A percentile compares a stretch with the other conserved stretches of the same genome.
Conservation (phyloP, 2,888 invertebrate genomes). For the Ectobius pallidus region DNA sequence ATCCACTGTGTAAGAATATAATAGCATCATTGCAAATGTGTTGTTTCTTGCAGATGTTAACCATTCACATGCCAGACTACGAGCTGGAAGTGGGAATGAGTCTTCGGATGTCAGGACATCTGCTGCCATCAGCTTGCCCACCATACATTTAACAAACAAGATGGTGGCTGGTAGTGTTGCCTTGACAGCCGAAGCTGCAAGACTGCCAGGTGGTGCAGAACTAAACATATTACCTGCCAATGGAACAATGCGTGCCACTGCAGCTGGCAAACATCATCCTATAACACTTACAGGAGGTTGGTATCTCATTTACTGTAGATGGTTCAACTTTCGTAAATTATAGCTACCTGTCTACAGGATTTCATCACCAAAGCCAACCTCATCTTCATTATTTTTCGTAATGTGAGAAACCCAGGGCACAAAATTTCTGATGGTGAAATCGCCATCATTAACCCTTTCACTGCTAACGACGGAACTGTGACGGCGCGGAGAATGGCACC, state of each 20-base stretch:
- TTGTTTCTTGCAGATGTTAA: too few species aligned
- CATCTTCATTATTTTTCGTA: too few species aligned
- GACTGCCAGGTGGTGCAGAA: constrained; percentile 55
- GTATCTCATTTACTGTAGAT: not conserved
- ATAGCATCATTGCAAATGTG: too few species aligned
- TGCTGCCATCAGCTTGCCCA: constrained; percentile 44
- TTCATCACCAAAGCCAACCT: too few species aligned
- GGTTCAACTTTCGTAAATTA: too few species aligned
- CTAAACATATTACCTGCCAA: constrained; percentile 55
- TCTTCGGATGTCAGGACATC: constrained; percentile 34
- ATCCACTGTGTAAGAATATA: too few species aligned
- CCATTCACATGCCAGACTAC: constrained; percentile 13
- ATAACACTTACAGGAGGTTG: constrained; percentile 52
- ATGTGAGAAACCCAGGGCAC: too few species aligned
- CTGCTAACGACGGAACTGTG: too few species aligned
- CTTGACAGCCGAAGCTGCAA: constrained; percentile 52
- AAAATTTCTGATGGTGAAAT: too few species aligned
- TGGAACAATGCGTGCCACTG: constrained; percentile 51
- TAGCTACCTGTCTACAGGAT: too few species aligned
- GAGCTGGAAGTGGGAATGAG: not conserved
- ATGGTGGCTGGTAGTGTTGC: constrained; percentile 54
- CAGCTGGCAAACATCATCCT: constrained; percentile 48
- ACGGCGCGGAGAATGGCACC: too few species aligned
- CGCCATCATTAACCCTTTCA: too few species aligned
- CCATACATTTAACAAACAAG: constrained; percentile 53